These are phyloP conservation scores for Pogona vitticeps DNA, from an alignment of 2,113 vertebrate genomes.

Conservation along the genomic window DNA sequence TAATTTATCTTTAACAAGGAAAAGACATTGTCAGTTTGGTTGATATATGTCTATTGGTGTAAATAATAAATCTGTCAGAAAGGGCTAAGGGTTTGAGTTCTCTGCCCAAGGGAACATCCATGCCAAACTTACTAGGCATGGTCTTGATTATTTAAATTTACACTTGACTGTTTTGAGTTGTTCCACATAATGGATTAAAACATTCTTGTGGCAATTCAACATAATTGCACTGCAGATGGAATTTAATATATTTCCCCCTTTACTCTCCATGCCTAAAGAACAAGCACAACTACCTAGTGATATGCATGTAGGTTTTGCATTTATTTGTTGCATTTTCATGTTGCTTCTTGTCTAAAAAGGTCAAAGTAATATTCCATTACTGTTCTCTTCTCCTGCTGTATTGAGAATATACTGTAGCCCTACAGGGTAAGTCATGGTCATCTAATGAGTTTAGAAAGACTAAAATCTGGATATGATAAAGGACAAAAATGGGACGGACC, in stretches of 20 bases:
- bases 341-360: too few relatives aligned
- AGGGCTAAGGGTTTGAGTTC: constrained; percentile 31
- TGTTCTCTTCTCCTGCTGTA: too few relatives aligned
- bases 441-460: too few relatives aligned
- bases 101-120: constrained; percentile 32
- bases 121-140: constrained; percentile 36
- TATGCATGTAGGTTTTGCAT: background rate
- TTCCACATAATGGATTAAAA: constrained; percentile 43
- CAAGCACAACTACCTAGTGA: background rate
- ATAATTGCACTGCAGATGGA: constrained; percentile 32
- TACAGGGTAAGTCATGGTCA: too few relatives aligned
- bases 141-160: constrained; percentile 52
- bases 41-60: constrained; percentile 41
- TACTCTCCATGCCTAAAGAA: background rate
- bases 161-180: constrained; percentile 24
- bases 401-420: too few relatives aligned
- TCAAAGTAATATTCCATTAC: too few relatives aligned
- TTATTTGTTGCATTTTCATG: background rate
- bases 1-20: constrained; percentile 27
- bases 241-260: constrained; percentile 20
- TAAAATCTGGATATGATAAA: too few relatives aligned
- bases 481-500: too few relatives aligned
- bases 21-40: background rate
- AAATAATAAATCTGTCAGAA: constrained; percentile 57
- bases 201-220: constrained; percentile 39